Conservation (phyloP, 2,888 invertebrate species). For the Cerastis rubricosa region DNA sequence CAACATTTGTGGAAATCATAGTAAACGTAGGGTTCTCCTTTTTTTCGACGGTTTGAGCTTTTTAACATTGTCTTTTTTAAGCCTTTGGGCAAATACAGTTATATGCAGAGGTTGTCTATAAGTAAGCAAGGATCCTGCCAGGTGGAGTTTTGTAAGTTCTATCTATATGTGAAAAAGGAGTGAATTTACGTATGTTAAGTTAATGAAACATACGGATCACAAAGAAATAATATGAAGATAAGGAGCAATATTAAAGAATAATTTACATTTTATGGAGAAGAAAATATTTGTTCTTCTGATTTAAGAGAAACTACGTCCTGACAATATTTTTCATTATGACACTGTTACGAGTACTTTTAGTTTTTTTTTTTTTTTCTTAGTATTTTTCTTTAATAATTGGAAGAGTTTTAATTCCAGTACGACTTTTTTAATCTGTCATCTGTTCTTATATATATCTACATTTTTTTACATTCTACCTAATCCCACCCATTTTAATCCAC, state of each 20-base stretch:
- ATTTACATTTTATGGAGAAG: background rate
- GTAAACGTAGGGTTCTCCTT: background rate
- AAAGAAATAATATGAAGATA: background rate
- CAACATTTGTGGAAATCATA: constrained; percentile 25
- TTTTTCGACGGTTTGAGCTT: background rate
- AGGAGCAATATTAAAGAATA: background rate
- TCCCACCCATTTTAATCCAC: background rate
- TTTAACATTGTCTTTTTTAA: background rate
- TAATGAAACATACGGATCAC: too few species aligned
- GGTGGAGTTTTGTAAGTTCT: too few species aligned
- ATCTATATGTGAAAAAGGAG: too few species aligned
- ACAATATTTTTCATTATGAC: too few species aligned
- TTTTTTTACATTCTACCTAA: background rate
- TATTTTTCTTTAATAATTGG: too few species aligned
- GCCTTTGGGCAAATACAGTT: background rate
- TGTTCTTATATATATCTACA: background rate
- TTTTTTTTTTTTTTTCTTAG: too few species aligned
- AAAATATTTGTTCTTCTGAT: too few species aligned
- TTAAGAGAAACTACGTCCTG: too few species aligned
- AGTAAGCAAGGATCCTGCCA: too few species aligned
- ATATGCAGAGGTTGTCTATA: background rate
- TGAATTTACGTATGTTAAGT: too few species aligned
- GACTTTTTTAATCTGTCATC: background rate
- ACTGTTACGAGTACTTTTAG: too few species aligned
- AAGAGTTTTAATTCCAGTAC: background rate